These are phyloP conservation scores for Limnephilus marmoratus DNA, from an alignment of 2,888 invertebrate genomes.

Conservation along the genomic window DNA sequence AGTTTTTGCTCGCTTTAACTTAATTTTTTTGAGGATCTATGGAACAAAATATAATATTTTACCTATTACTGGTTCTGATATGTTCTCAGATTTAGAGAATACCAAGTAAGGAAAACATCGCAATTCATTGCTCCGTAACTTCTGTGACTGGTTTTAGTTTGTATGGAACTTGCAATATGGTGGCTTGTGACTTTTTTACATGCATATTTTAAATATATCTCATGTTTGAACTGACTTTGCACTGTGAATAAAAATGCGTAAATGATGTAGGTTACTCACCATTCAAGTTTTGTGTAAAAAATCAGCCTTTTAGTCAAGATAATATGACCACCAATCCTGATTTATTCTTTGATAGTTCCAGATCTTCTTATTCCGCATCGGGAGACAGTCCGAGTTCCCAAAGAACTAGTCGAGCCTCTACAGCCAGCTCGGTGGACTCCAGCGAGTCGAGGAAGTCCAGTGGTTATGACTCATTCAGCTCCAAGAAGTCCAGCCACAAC, in stretches of 20 bases:
- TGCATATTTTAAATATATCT: no score
- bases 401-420: conserved; percentile 74
- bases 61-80: background rate
- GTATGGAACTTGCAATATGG: no score
- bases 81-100: no score
- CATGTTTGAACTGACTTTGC: background rate
- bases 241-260: background rate
- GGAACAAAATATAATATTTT: background rate
- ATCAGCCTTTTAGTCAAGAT: no score
- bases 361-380: conserved; percentile 55
- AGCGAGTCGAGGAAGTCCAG: conserved; percentile 75
- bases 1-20: background rate
- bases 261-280: background rate
- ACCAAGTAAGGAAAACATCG: no score
- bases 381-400: conserved; percentile 70
- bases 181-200: no score
- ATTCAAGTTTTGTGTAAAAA: no score
- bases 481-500: conserved; percentile 61
- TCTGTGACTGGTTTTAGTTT: no score
- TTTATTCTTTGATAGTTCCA: conserved; percentile 21
- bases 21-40: background rate
- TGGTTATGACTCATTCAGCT: conserved; percentile 69
- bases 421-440: conserved; percentile 74
- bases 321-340: background rate
- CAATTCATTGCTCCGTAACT: no score